Base-by-base conservation (phyloP, 2,113 vertebrate species). In the Columba livia region DNA sequence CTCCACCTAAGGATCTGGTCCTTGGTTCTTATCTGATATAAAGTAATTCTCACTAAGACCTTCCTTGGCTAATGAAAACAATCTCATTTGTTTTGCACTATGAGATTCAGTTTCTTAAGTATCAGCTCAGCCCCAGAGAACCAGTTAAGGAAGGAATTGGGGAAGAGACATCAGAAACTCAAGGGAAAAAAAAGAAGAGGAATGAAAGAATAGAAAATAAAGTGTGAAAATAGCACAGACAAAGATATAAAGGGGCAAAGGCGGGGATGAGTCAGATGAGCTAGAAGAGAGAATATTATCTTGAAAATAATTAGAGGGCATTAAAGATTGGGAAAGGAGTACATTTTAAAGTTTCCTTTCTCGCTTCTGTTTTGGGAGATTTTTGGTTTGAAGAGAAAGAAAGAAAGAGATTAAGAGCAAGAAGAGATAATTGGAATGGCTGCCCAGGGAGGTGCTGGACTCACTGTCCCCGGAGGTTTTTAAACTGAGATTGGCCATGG, bases 121-220 rank as follows among this genome's bases (percentile, higher is more conserved):
- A 44, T 12, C 57, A 69, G 15, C 53, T 90, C 54, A 77, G 54
- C 13, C 50, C 5, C 2, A 69, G 75, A 77, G 73, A 54, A 91
- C 66, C 8, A 40, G 36, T 66, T 66, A 66, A 54, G 65, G 47
- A 78, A 91, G 69, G 34, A 87, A 84, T 47, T 84, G 51, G 60
- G 42, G n/a, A 74, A 92, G 74, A 67, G 47, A 42, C 51, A 57
- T 74, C 91, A 94, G 65, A 88, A 79, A 56, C 67, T 86, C 31
- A 34, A 86, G 62, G 47, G 50, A 2, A 5, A 2, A 6, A 23
- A 25, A 16, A 47, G 48, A 48, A 70, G 31, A 15, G 6, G 20
- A 90, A 90, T 48, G 40, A 50, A 92, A 51, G 91, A 89, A 64
- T 24, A 91, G 89, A 91, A 93, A 94, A 87, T 71, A 31, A 94